Percentiles rank a stretch among this genome's conserved stretches.
These are phyloP conservation scores for Callithrix jacchus DNA, from an alignment of 2,113 vertebrate genomes.

Conservation along the genomic window DNA sequence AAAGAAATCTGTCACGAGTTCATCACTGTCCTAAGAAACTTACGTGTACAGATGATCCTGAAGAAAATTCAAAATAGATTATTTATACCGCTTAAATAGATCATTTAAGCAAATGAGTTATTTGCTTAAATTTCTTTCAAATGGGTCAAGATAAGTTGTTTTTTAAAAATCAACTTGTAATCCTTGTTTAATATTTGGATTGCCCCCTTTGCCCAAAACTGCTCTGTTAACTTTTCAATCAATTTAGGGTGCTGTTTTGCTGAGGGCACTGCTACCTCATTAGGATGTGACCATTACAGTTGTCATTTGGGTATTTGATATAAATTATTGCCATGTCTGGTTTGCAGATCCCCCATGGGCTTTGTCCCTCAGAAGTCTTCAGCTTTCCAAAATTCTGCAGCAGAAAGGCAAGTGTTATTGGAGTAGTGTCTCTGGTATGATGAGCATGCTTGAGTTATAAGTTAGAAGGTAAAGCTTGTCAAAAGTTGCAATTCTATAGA, in stretches of 20 bases:
- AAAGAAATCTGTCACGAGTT: not conserved
- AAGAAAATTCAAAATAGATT: not conserved
- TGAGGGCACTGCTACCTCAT: slow-evolving; percentile 58
- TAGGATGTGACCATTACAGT: slow-evolving; percentile 28
- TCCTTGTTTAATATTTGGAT: slow-evolving; percentile 47
- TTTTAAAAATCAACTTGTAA: slow-evolving; percentile 36
- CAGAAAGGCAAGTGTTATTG: not conserved
- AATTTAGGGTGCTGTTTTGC: slow-evolving; percentile 56
- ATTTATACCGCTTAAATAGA: not conserved
- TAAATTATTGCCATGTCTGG: slow-evolving; percentile 62
- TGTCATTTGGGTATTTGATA: slow-evolving; percentile 68
- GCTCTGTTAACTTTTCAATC: slow-evolving; percentile 46
- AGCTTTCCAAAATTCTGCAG: slow-evolving; percentile 38
- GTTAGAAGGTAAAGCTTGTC: not conserved
- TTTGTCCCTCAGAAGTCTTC: not conserved
- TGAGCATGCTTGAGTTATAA: not conserved
- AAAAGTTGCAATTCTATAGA: not conserved
- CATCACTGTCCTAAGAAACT: not conserved
- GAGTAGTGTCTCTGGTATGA: not conserved
- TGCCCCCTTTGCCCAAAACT: slow-evolving; percentile 45
- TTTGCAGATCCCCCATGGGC: slow-evolving; percentile 36
- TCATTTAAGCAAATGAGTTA: too few species aligned
- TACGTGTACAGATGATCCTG: not conserved
- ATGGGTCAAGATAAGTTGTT: not conserved
- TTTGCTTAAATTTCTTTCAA: slow-evolving; percentile 38